Evolutionary conservation across 2,888 invertebrate species (phyloP).

Genomic region (Agrenia bidenticulata): DNA sequence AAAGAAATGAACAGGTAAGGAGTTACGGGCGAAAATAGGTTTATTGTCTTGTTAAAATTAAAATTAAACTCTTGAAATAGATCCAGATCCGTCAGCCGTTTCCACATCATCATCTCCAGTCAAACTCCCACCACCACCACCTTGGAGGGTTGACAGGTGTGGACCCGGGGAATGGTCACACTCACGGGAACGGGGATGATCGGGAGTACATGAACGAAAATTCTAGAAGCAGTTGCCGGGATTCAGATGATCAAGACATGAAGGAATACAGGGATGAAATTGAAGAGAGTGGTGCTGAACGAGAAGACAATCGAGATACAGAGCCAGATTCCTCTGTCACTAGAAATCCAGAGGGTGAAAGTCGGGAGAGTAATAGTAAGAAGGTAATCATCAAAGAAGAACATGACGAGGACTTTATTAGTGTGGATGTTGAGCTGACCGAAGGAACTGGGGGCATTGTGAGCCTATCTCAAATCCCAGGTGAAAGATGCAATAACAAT

Average conservation of each 20-base stretch:
- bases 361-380: constrained; percentile 9
- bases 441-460: constrained; percentile 26
- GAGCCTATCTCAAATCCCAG: constrained; percentile 25
- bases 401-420: constrained; percentile 45
- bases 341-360: neutral
- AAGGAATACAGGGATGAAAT: constrained; percentile 34
- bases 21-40: neutral
- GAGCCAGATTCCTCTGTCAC: constrained; percentile 6
- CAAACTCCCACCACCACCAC: constrained; percentile 57
- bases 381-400: constrained; percentile 40
- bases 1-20: no score
- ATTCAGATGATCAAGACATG: constrained; percentile 33
- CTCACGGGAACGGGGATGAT: constrained; percentile 12
- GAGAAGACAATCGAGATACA: constrained; percentile 35
- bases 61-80: neutral
- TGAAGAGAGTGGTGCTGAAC: constrained; percentile 36
- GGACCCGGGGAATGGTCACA: constrained; percentile 2
- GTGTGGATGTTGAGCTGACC: constrained; percentile 42
- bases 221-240: constrained; percentile 31
- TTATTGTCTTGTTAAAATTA: neutral
- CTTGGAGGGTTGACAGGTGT: constrained; percentile 23
- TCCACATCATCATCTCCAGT: constrained; percentile 21
- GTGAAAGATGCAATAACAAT: constrained; percentile 46
- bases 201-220: constrained; percentile 36
- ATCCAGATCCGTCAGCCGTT: constrained; percentile 65